Evolutionary conservation across 2,888 invertebrate species (phyloP).

Genomic region (Metallyticus violacea): DNA sequence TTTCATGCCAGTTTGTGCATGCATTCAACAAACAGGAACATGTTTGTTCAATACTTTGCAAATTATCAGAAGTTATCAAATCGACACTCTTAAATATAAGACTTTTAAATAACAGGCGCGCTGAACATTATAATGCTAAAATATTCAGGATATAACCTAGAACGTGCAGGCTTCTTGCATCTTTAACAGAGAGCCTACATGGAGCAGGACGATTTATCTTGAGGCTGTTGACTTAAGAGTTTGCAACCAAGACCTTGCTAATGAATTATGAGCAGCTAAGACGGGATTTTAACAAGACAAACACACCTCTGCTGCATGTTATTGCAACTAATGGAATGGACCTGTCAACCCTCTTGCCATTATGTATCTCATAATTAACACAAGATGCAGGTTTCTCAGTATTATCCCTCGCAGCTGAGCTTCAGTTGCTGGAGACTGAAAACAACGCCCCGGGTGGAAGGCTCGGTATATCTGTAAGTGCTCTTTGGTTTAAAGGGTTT

Average conservation of each 20-base stretch:
- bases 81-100: background rate
- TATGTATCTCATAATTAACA: background rate
- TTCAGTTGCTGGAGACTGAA: background rate
- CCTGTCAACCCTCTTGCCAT: background rate
- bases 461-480: background rate
- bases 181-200: background rate
- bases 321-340: slow-evolving; percentile 11
- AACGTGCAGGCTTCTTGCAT: background rate
- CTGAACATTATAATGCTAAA: background rate
- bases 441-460: background rate
- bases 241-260: background rate
- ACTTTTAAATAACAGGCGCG: too few species aligned
- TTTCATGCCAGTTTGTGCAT: too few species aligned
- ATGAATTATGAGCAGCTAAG: background rate
- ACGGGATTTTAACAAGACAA: background rate
- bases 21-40: too few species aligned
- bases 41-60: too few species aligned
- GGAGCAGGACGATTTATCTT: background rate
- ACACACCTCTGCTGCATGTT: background rate
- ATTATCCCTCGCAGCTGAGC: background rate
- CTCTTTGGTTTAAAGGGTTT: background rate
- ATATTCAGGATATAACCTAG: background rate
- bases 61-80: too few species aligned
- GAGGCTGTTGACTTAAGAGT: background rate
- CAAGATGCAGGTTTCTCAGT: background rate